A percentile compares a stretch with the other conserved stretches of the same genome.
phyloP scores from a whole-genome alignment of 2,797 vertebrate species.

The Cryptoblepharus egeriae region DNA sequence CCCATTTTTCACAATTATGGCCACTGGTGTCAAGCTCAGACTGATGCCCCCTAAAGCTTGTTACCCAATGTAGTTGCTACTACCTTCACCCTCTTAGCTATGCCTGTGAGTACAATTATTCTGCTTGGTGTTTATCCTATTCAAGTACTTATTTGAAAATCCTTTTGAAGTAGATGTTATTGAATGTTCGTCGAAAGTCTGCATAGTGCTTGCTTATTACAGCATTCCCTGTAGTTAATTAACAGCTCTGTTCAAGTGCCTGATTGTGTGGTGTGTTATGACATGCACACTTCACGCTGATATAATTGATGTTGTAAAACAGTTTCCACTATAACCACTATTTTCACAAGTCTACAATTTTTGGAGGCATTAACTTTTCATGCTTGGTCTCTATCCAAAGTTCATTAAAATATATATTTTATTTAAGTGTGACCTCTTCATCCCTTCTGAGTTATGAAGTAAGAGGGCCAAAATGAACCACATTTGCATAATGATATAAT shows the following conservation, averaged over 20 bases:
- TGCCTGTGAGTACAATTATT: slow-evolving; percentile 37
- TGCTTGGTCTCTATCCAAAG: slow-evolving; percentile 39
- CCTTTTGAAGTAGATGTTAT: background rate
- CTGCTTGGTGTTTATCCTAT: slow-evolving; percentile 43
- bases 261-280: slow-evolving; percentile 60
- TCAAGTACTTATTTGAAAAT: slow-evolving; percentile 26
- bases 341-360: slow-evolving; percentile 66
- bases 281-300: slow-evolving; percentile 52
- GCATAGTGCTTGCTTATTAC: slow-evolving; percentile 45
- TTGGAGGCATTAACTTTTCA: slow-evolving; percentile 53
- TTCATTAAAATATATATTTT: background rate
- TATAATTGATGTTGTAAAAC: slow-evolving; percentile 66
- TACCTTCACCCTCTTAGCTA: slow-evolving; percentile 19
- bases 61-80: slow-evolving; percentile 18
- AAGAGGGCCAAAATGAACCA: background rate
- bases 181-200: slow-evolving; percentile 22
- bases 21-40: no score
- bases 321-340: slow-evolving; percentile 58
- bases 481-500: background rate
- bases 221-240: slow-evolving; percentile 59
- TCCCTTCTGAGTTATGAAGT: slow-evolving; percentile 17
- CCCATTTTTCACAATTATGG: no score
- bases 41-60: no score
- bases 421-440: background rate
- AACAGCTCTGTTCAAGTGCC: slow-evolving; percentile 58